These are phyloP conservation scores for Cyanoderma ruficeps DNA, from an alignment of 2,113 vertebrate genomes.

Conservation along the genomic window DNA sequence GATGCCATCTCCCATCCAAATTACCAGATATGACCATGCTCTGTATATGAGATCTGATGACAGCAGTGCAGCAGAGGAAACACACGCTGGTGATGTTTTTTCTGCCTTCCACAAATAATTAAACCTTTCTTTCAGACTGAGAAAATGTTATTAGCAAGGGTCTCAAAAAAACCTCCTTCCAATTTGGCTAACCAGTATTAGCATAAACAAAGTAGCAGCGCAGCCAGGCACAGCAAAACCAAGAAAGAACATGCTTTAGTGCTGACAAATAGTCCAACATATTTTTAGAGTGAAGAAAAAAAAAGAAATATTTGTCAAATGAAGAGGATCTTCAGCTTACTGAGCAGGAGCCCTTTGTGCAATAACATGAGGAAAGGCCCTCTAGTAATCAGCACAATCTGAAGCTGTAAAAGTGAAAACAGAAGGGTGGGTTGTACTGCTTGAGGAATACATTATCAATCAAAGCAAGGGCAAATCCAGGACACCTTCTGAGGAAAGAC, in stretches of 20 bases:
- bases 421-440: conserved; percentile 23
- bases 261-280: background rate
- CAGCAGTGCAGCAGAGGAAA: background rate
- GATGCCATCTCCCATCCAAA: background rate
- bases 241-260: background rate
- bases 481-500: conserved; percentile 34
- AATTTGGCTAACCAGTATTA: background rate
- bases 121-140: background rate
- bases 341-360: background rate
- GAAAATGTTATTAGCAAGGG: background rate
- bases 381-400: background rate
- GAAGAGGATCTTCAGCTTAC: background rate
- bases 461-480: conserved; percentile 44
- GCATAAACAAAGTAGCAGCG: background rate
- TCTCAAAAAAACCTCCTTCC: background rate
- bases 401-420: conserved; percentile 38
- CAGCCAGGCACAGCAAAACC: background rate
- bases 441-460: conserved; percentile 56
- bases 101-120: background rate
- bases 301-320: conserved; percentile 38
- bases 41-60: background rate
- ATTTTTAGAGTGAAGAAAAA: background rate
- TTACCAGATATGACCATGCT: background rate
- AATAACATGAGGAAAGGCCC: conserved; percentile 6
- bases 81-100: background rate